Evolutionary conservation across 2,888 invertebrate genomes (phyloP).

Genomic region (Carpatolechia fugitivella): DNA sequence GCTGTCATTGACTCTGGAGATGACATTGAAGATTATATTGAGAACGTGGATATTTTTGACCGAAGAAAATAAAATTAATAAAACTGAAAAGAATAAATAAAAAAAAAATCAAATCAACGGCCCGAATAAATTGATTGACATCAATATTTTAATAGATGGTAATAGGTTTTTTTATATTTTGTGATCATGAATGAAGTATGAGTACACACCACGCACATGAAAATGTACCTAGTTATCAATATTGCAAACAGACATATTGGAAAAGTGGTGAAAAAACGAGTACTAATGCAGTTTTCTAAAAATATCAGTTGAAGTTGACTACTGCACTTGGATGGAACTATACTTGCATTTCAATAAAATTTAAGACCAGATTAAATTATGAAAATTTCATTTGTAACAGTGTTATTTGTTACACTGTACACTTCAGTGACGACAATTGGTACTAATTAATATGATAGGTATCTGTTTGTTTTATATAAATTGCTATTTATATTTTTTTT

Average conservation of each 20-base stretch:
- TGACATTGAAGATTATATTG: slow-evolving; percentile 85
- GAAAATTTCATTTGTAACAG: neutral
- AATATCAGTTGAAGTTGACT: neutral
- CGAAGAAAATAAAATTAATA: slow-evolving; percentile 11
- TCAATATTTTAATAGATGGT: no score
- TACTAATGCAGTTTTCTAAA: neutral
- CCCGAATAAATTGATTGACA: no score
- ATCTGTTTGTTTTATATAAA: neutral
- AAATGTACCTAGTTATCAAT: neutral
- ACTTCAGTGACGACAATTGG: neutral
- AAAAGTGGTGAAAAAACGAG: neutral
- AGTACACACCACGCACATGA: neutral
- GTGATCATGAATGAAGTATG: neutral
- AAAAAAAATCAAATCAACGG: no score
- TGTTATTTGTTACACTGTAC: neutral
- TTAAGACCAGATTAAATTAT: neutral
- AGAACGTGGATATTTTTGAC: slow-evolving; percentile 68
- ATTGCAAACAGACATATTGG: neutral
- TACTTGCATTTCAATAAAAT: neutral
- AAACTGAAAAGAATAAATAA: neutral
- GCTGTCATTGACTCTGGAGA: slow-evolving; percentile 81
- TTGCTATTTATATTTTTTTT: neutral
- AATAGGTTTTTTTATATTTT: neutral
- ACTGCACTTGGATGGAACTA: slow-evolving; percentile 1
- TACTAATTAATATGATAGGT: neutral